Evolutionary conservation across 2,113 vertebrate species (phyloP), one percentile per base, ranked within the genome.

Genomic region (Rafetus swinhoei): DNA sequence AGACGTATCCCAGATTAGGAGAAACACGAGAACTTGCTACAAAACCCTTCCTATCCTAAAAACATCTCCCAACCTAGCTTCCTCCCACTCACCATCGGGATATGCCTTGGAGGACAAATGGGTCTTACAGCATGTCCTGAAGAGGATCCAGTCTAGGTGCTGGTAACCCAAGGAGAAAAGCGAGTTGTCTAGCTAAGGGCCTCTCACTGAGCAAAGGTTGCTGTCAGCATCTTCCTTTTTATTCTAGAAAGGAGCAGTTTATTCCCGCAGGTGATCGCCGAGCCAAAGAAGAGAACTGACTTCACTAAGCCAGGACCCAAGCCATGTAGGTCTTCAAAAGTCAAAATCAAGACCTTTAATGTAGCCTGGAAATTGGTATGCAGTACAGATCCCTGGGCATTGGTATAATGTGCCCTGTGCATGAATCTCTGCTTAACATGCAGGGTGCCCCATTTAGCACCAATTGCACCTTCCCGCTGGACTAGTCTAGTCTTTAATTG

Each of bases 1-100:
- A 45, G 45, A 45, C 45, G 5, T 6, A 95, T 94, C 94, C 96
- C 94, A 97, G 0, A 81, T 93, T 79, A 81, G 94, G 94, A 97
- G 96, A 97, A 94, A 50, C 95, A 83, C 95, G 86, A 0, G 74
- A 25, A 25, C 6, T 27, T 15, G 5, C 1, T 2, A 89, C 93
- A 92, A n/a, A 74, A 85, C 93, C 96, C 91, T 60, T 81, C 55
- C 7, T 59, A 39, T 2, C 82, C 82, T 93, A 83, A 91, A 39
- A 86, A 32, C 65, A 84, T 84, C 86, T 54, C 80, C 80, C 86
- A 77, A 65, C 79, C 21, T 52, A 4, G 59, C 50, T 35, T 85
- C 77, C 91, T 81, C 79, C 76, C 83, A 93, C 88, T 24, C 88
- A 84, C 96, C 90, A 83, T 93, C 85, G 93, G 91, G 74, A 24